Base-by-base conservation (phyloP, 2,888 invertebrate genomes). In the Andrena bucephala region DNA sequence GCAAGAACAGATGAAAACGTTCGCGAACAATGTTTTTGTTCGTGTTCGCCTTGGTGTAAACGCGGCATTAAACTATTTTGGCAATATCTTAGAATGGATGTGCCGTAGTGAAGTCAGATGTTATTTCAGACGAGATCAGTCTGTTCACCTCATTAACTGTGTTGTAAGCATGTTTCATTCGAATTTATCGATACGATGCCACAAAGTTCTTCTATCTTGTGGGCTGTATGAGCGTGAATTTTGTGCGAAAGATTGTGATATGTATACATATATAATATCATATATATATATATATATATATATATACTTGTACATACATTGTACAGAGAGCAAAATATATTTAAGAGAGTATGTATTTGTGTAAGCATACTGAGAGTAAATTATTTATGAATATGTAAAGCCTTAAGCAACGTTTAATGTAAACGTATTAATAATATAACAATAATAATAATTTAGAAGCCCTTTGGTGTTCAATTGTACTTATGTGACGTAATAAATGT, bases 391-490 rank as follows among this genome's bases (percentile, higher is more conserved):
- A 85, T 90, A 89, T 78, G 84, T 81, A 68, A 85, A 76, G 72
- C 71, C 75, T 70, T 72, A 77, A 68, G 74, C 71, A 69, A 87
- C 66, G 57, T 80, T 84, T 85, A 82, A 74, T 73, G 80, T 82
- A 81, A 85, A 84, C 87, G 81, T 89, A 87, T 86, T 78, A 86
- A 85, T 82, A 84, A 80, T 75, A 79, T 86, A 84, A 86, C 71
- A 70, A 85, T 85, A 89, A 92, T 85, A 88, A 90, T 90, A 90
- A 92, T 91, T 90, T 93, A 93, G 92, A 87, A 88, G 90, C 92
- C 93, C 92, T 86, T 94, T 89, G 93, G 93, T 93, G 93, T 93
- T 94, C 93, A 93, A 93, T 92, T 94, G 93, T 93, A 93, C 93
- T 93, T 92, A 93, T 91, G 92, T 93, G 91, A 92, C 91, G 90